These are phyloP conservation scores for Oryzias javanicus DNA, from an alignment of 2,113 vertebrate genomes.

Conservation along the genomic window DNA sequence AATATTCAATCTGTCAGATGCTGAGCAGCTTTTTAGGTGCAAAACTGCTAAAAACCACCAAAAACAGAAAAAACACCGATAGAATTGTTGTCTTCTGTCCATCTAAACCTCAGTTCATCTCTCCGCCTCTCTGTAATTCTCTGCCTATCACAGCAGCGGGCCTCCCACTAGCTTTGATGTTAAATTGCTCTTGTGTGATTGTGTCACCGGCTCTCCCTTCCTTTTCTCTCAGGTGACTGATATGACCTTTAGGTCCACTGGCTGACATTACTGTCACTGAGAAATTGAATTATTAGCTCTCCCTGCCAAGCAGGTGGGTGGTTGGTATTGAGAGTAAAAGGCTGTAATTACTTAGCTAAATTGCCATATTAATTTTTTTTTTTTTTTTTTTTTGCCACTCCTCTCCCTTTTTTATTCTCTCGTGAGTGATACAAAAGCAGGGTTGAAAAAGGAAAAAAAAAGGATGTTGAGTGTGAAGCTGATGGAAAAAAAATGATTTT, in stretches of 20 bases:
- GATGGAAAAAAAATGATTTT: constrained; percentile 59
- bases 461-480: constrained; percentile 57
- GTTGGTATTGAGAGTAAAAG: constrained; percentile 75
- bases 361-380: constrained; percentile 76
- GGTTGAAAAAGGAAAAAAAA: constrained; percentile 19
- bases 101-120: constrained; percentile 21
- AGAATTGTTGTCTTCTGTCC: constrained; percentile 30
- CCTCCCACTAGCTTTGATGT: constrained; percentile 74
- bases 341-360: constrained; percentile 84
- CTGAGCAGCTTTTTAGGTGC: not conserved
- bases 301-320: constrained; percentile 71
- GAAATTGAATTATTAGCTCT: constrained; percentile 85
- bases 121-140: constrained; percentile 42
- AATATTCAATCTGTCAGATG: no score
- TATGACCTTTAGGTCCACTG: constrained; percentile 83
- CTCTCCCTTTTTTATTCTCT: constrained; percentile 63
- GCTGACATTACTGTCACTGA: constrained; percentile 81
- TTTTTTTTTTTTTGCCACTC: constrained; percentile 73
- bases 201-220: constrained; percentile 67
- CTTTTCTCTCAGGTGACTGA: constrained; percentile 74
- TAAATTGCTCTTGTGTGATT: constrained; percentile 76
- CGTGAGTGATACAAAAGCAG: constrained; percentile 55
- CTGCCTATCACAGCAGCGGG: constrained; percentile 64
- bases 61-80: not conserved
- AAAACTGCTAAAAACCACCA: no score